These are phyloP conservation scores for Drosophila ambigua DNA, from an alignment of 1,140 invertebrate species.

Conservation along the genomic window DNA sequence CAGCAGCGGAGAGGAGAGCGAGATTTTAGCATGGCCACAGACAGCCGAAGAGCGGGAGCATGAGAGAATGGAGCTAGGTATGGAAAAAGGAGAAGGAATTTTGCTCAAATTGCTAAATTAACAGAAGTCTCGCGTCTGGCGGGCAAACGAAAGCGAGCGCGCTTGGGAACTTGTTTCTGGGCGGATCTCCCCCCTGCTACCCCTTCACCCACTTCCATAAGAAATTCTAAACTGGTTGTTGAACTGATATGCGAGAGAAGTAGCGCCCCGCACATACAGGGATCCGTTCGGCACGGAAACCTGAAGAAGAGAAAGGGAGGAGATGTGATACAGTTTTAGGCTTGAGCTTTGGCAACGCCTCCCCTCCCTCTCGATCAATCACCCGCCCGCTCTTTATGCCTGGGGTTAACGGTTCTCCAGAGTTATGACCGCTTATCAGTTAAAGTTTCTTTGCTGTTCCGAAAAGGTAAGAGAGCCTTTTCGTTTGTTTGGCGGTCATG, in stretches of 20 bases:
- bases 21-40: no score
- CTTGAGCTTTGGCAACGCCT: slow-evolving; percentile 8
- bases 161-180: slow-evolving; percentile 65
- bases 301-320: slow-evolving; percentile 3
- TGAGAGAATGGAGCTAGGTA: slow-evolving; percentile 2
- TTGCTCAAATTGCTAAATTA: slow-evolving; percentile 70
- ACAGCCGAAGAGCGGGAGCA: slow-evolving; percentile 3
- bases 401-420: slow-evolving; percentile 30
- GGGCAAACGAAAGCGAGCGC: slow-evolving; percentile 72
- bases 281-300: slow-evolving; percentile 44
- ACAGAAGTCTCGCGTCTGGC: slow-evolving; percentile 27
- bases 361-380: neutral
- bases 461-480: no score
- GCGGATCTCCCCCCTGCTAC: neutral
- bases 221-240: slow-evolving; percentile 77
- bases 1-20: slow-evolving; percentile 13
- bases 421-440: slow-evolving; percentile 61
- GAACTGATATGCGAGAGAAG: slow-evolving; percentile 43
- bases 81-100: slow-evolving; percentile 37
- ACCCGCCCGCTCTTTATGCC: neutral
- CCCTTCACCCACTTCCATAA: neutral
- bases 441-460: slow-evolving; percentile 26
- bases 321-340: slow-evolving; percentile 28
- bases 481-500: slow-evolving; percentile 1
- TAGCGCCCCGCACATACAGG: neutral